Conservation (phyloP, 2,113 vertebrate genomes). For the Lagopus leucura region DNA sequence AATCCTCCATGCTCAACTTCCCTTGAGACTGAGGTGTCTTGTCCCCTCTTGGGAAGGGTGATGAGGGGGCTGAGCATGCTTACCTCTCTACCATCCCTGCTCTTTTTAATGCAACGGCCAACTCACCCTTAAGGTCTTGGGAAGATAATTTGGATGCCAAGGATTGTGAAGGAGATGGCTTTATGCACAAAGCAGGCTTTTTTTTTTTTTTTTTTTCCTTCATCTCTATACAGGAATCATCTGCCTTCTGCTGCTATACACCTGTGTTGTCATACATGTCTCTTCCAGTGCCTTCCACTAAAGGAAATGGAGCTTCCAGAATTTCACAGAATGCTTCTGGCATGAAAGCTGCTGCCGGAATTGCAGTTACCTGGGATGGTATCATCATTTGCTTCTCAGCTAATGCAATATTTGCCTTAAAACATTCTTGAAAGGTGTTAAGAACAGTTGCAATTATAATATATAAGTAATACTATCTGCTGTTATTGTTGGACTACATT, state of each 20-base stretch:
- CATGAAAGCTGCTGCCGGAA: neutral
- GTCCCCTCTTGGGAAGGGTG: rapidly evolving
- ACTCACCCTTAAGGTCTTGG: neutral
- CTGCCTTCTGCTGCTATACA: neutral
- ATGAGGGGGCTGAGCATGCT: rapidly evolving
- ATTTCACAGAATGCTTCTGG: neutral
- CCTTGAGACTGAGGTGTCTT: neutral
- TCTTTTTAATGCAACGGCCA: neutral
- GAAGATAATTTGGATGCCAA: neutral
- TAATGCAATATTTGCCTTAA: neutral
- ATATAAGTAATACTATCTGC: neutral
- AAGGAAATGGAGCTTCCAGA: neutral
- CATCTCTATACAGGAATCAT: neutral
- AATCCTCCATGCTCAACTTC: rapidly evolving
- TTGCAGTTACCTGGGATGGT: neutral
- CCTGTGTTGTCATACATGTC: neutral
- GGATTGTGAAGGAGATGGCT: neutral
- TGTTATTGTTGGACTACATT: neutral
- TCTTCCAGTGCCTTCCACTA: neutral
- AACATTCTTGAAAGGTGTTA: neutral
- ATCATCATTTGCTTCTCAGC: neutral
- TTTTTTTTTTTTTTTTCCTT: neutral
- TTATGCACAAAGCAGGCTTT: neutral
- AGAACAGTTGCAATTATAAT: neutral
- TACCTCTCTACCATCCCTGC: neutral